Evolutionary conservation across 2,113 vertebrate genomes (phyloP).

Genomic region (Gobio gobio): DNA sequence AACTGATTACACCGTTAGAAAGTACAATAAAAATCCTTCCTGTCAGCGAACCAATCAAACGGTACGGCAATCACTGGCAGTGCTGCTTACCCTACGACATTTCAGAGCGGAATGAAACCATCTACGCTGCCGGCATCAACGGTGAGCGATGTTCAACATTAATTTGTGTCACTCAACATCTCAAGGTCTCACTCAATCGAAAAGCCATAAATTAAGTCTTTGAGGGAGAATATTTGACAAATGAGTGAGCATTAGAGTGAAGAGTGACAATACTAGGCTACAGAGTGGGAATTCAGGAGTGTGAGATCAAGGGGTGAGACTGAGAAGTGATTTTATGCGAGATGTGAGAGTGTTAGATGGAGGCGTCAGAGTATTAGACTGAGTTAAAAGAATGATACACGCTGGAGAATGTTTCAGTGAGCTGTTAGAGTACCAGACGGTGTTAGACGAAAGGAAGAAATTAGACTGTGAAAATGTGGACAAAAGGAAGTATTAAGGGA

Average conservation of each 20-base stretch:
- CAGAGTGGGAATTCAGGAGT: constrained; percentile 13
- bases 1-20: not conserved
- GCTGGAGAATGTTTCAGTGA: not conserved
- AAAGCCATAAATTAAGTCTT: constrained; percentile 31
- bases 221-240: constrained; percentile 16
- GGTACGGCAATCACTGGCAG: not conserved
- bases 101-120: constrained; percentile 8
- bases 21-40: not conserved
- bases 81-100: constrained; percentile 3
- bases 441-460: not conserved
- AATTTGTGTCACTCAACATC: constrained; percentile 35
- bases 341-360: constrained; percentile 20
- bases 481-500: not conserved
- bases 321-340: constrained; percentile 28
- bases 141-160: constrained; percentile 1
- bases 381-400: not conserved
- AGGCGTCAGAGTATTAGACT: constrained; percentile 28
- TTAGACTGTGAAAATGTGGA: not conserved
- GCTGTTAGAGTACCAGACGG: constrained; percentile 1
- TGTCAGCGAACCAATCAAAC: constrained; percentile 15
- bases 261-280: not conserved
- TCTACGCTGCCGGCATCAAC: not conserved
- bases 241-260: constrained; percentile 29
- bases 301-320: constrained; percentile 36
- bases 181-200: constrained; percentile 30